Evolutionary conservation across 2,797 vertebrate species (phyloP).

Genomic region (Kryptopterus vitreolus): DNA sequence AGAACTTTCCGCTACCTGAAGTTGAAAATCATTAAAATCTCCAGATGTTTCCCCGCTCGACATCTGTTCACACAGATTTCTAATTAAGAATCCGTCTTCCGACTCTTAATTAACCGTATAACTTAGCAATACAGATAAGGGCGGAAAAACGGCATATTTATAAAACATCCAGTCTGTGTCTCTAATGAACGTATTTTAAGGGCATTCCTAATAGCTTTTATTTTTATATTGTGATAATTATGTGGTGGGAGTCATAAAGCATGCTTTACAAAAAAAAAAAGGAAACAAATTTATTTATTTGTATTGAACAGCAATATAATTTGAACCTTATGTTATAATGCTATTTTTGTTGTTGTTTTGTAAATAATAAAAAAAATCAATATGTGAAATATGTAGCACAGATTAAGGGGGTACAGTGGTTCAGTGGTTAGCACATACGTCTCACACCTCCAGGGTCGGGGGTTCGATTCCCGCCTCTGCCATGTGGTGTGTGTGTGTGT

Average conservation of each 20-base stretch:
- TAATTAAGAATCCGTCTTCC: slow-evolving; percentile 17
- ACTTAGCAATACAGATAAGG: slow-evolving; percentile 27
- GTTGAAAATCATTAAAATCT: slow-evolving; percentile 54
- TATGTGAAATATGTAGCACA: too few relatives aligned
- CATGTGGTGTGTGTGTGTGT: too few relatives aligned
- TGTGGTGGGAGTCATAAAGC: slow-evolving; percentile 64
- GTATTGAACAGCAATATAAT: neutral
- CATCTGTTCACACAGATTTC: slow-evolving; percentile 38
- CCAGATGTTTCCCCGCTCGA: slow-evolving; percentile 26
- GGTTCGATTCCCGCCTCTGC: too few relatives aligned
- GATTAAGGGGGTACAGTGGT: too few relatives aligned
- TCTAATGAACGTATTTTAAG: slow-evolving; percentile 25
- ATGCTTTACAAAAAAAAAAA: slow-evolving; percentile 51
- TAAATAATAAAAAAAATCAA: too few relatives aligned
- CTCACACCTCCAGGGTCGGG: too few relatives aligned
- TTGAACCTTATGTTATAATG: neutral
- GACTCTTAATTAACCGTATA: slow-evolving; percentile 17
- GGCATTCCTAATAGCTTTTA: slow-evolving; percentile 61
- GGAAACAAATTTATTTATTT: neutral
- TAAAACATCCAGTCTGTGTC: slow-evolving; percentile 12
- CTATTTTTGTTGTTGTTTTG: slow-evolving; percentile 12
- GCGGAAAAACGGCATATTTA: slow-evolving; percentile 31
- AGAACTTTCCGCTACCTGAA: slow-evolving; percentile 60
- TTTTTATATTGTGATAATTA: slow-evolving; percentile 71
- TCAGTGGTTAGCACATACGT: too few relatives aligned